Evolutionary conservation across 2,797 vertebrate genomes (phyloP).

Genomic region (Remorina albescens): DNA sequence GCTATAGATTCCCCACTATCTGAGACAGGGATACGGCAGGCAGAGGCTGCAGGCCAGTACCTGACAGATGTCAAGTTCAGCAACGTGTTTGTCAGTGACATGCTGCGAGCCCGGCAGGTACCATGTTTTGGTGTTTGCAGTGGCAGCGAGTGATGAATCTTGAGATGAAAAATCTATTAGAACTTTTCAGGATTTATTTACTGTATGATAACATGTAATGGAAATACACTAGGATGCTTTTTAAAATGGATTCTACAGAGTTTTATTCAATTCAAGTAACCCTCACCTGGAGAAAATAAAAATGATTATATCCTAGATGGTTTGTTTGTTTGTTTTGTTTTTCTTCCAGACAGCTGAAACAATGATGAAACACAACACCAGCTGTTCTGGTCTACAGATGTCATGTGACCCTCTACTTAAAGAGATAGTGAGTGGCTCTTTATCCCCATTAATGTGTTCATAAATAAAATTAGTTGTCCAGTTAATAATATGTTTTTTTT

Average conservation of each 20-base stretch:
- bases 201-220: neutral
- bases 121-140: neutral
- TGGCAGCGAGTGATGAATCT: neutral
- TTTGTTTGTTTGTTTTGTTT: neutral
- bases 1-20: conserved; percentile 89
- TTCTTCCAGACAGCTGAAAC: conserved; percentile 87
- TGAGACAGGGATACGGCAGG: conserved; percentile 88
- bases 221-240: too few species aligned
- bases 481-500: neutral
- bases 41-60: conserved; percentile 88
- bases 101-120: conserved; percentile 90
- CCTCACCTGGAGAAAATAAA: neutral
- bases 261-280: neutral
- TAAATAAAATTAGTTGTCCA: neutral
- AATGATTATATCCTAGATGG: too few species aligned
- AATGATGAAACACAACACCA: conserved; percentile 88
- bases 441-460: neutral
- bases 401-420: conserved; percentile 87
- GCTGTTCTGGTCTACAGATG: conserved; percentile 83
- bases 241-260: too few species aligned
- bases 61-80: conserved; percentile 88
- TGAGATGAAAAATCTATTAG: neutral
- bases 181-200: neutral
- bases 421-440: conserved; percentile 86
- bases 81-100: conserved; percentile 90